Evolutionary conservation across 1,140 invertebrate species (phyloP).

Genomic region (Drosophila micromelanica): DNA sequence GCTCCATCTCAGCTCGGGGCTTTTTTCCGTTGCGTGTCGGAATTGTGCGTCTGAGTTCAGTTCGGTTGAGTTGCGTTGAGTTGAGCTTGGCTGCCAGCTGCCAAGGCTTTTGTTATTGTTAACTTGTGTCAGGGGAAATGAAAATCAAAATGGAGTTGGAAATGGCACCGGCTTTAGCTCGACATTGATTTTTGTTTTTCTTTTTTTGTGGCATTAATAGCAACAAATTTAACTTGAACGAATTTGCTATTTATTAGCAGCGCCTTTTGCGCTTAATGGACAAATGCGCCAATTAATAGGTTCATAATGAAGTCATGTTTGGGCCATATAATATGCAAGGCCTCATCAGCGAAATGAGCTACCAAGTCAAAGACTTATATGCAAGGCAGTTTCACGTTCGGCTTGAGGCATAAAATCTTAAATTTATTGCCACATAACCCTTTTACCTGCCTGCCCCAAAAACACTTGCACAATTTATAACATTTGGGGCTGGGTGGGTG

Average conservation of each 20-base stretch:
- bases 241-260: conserved; percentile 50
- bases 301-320: conserved; percentile 50
- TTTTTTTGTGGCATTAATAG: conserved; percentile 40
- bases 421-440: conserved; percentile 50
- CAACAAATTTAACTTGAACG: conserved; percentile 35
- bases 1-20: background rate
- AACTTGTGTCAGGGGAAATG: conserved; percentile 18
- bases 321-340: background rate
- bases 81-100: conserved; percentile 28
- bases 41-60: conserved; percentile 36
- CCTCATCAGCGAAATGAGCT: conserved; percentile 18
- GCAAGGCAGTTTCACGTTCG: conserved; percentile 17
- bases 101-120: conserved; percentile 53
- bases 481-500: conserved; percentile 10
- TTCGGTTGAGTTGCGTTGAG: background rate
- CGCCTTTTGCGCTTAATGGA: conserved; percentile 48
- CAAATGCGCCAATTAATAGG: conserved; percentile 50
- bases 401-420: conserved; percentile 45
- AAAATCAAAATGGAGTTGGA: conserved; percentile 14
- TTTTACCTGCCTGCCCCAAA: conserved; percentile 41
- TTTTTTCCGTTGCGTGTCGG: conserved; percentile 42
- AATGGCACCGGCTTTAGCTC: conserved; percentile 8
- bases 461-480: conserved; percentile 41
- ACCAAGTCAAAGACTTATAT: background rate
- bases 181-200: conserved; percentile 57